Base-by-base conservation (phyloP, 1,140 invertebrate genomes). In the Pseudobourletiella spinata region DNA sequence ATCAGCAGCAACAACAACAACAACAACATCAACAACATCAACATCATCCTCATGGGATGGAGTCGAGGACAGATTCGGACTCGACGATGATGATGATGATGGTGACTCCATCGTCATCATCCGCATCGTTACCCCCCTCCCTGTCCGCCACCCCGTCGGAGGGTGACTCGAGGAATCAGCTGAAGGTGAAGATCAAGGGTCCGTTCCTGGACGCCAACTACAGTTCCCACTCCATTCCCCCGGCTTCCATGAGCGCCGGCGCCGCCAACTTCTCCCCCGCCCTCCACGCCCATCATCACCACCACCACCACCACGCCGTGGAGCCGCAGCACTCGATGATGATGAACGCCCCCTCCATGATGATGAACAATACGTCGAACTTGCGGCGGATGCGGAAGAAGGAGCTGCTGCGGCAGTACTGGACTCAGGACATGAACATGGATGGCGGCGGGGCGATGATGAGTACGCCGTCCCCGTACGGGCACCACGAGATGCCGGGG, bases 121-220 rank as follows among this genome's bases (percentile, higher is more conserved):
- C 42, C 14, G 50, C 24, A 16, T 43, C 22, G 18, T 48, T 16
- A 25, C 29, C 59, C 1, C 22, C 43, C 28, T 35, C 16, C 15
- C 18, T 61, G 24, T 26, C 30, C 6, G 25, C 29, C 6, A 6
- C 22, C 8, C 14, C 52, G 11, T 30, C 52, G 2, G 61, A 63
- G 42, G 50, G 43, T 11, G 61, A 64, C 87, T 15, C 82, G 80
- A 76, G 87, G 18, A 91, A 90, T 76, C 88, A 90, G 70, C 73
- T 92, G 1, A 92, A 92, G 73, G 84, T 93, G 0, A 93, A 93
- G 75, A 92, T 92, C 63, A 92, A 92, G 74, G 89, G 89, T 14
- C 89, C 89, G 0, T 88, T 91, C 70, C 74, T 86, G 51, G 84
- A 87, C 70, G 85, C 86, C 0, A 88, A 88, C 70, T 88, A 88